phyloP scores from a whole-genome alignment of 2,888 invertebrate genomes.

The Leucophenga maculata region DNA sequence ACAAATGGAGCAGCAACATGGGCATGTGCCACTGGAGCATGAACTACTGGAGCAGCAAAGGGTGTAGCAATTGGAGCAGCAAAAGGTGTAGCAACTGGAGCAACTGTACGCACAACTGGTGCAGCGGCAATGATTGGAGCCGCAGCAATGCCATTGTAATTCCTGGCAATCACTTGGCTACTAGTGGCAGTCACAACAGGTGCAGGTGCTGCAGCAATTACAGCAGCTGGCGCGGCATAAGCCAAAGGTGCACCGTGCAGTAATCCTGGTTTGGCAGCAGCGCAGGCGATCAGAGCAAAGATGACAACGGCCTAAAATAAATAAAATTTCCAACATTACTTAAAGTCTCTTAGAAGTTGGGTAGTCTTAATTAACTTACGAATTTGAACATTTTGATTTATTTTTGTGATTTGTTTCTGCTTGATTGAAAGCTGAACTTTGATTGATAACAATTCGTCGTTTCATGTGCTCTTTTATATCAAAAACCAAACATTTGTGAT shows the following conservation, averaged over 20 bases:
- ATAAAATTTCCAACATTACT: background rate
- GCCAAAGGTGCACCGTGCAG: slow-evolving; percentile 39
- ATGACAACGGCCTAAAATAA: slow-evolving; percentile 53
- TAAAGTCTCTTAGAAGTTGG: background rate
- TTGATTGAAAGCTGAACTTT: slow-evolving; percentile 33
- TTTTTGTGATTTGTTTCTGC: slow-evolving; percentile 18
- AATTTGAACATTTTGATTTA: slow-evolving; percentile 52
- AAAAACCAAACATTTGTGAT: background rate
- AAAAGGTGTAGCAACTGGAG: slow-evolving; percentile 19
- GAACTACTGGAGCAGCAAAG: slow-evolving; percentile 39
- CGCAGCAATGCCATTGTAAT: slow-evolving; percentile 58
- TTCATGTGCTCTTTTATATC: background rate
- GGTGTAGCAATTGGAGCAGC: slow-evolving; percentile 12
- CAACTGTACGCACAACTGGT: slow-evolving; percentile 30
- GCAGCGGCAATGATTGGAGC: slow-evolving; percentile 53
- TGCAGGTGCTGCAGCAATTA: slow-evolving; percentile 56
- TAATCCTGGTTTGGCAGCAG: slow-evolving; percentile 43
- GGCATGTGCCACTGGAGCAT: slow-evolving; percentile 16
- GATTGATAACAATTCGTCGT: slow-evolving; percentile 39
- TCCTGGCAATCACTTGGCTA: slow-evolving; percentile 59
- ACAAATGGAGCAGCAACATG: slow-evolving; percentile 34
- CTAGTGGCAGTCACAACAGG: slow-evolving; percentile 60
- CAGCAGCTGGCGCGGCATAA: slow-evolving; percentile 28
- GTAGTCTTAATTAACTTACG: slow-evolving; percentile 37
- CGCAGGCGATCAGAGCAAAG: slow-evolving; percentile 54